phyloP scores from a whole-genome alignment of 1,140 invertebrate species.

The Drosophila murphyi region DNA sequence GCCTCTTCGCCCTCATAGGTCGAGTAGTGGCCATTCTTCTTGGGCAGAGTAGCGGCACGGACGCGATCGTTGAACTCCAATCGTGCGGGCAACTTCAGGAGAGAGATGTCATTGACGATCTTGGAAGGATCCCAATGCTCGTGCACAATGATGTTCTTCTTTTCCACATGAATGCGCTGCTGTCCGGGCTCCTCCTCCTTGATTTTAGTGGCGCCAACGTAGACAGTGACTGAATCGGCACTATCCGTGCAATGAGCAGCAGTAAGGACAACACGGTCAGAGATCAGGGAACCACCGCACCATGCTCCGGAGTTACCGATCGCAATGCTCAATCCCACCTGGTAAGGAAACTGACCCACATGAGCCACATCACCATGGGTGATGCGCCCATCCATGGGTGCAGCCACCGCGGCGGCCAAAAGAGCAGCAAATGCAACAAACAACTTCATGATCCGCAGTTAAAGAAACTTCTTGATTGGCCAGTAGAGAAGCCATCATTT shows the following conservation, averaged over 20 bases:
- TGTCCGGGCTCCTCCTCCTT: slow-evolving; percentile 55
- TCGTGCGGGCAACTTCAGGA: slow-evolving; percentile 79
- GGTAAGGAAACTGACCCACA: slow-evolving; percentile 70
- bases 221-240: slow-evolving; percentile 47
- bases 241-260: slow-evolving; percentile 70
- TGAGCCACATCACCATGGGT: slow-evolving; percentile 58
- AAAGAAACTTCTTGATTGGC: slow-evolving; percentile 7
- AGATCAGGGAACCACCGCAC: slow-evolving; percentile 78
- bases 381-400: slow-evolving; percentile 62
- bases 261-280: slow-evolving; percentile 65
- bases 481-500: not conserved
- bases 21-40: slow-evolving; percentile 51
- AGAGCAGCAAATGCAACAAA: slow-evolving; percentile 41
- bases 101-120: slow-evolving; percentile 82
- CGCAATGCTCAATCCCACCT: slow-evolving; percentile 63
- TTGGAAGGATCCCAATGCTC: slow-evolving; percentile 46
- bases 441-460: slow-evolving; percentile 40
- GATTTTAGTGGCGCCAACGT: slow-evolving; percentile 37
- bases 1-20: slow-evolving; percentile 75
- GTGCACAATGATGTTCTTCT: slow-evolving; percentile 55
- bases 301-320: slow-evolving; percentile 47
- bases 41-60: slow-evolving; percentile 78
- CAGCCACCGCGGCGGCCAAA: slow-evolving; percentile 34
- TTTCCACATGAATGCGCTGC: slow-evolving; percentile 52
- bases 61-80: slow-evolving; percentile 72